These are phyloP conservation scores for Eurystomus glaucurus DNA, from an alignment of 2,797 vertebrate genomes.

Conservation along the genomic window DNA sequence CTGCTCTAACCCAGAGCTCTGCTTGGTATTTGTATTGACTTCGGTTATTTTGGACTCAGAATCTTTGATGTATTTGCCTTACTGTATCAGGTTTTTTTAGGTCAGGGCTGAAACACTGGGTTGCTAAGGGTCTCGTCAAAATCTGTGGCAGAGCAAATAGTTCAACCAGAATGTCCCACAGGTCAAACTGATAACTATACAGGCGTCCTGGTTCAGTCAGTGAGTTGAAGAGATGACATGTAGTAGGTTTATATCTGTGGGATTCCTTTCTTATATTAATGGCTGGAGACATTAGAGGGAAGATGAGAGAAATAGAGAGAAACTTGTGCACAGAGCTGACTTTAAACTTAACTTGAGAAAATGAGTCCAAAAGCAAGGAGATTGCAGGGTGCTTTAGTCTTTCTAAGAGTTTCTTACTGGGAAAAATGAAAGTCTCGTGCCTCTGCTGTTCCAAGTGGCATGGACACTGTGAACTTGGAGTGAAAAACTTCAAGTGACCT, in stretches of 20 bases:
- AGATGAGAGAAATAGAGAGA: not conserved
- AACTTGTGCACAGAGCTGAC: not conserved
- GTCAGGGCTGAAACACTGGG: not conserved
- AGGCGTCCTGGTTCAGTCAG: not conserved
- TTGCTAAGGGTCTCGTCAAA: not conserved
- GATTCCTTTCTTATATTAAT: not conserved
- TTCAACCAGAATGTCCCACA: not conserved
- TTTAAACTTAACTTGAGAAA: not conserved
- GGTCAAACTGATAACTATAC: fast-evolving
- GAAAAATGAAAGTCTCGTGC: not conserved
- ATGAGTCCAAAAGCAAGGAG: not conserved
- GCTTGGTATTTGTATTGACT: not conserved
- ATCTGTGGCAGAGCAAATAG: not conserved
- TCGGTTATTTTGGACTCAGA: not conserved
- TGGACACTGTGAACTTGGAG: not conserved
- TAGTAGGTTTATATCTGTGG: not conserved
- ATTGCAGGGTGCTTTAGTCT: not conserved
- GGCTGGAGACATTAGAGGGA: not conserved
- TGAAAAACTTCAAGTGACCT: not conserved
- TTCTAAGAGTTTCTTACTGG: not conserved
- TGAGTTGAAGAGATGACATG: not conserved
- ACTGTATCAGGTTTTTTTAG: not conserved
- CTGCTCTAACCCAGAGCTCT: not conserved
- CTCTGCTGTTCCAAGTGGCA: not conserved
- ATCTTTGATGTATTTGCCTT: not conserved